phyloP scores from a whole-genome alignment of 2,797 vertebrate genomes.

The Nannoperca australis region DNA sequence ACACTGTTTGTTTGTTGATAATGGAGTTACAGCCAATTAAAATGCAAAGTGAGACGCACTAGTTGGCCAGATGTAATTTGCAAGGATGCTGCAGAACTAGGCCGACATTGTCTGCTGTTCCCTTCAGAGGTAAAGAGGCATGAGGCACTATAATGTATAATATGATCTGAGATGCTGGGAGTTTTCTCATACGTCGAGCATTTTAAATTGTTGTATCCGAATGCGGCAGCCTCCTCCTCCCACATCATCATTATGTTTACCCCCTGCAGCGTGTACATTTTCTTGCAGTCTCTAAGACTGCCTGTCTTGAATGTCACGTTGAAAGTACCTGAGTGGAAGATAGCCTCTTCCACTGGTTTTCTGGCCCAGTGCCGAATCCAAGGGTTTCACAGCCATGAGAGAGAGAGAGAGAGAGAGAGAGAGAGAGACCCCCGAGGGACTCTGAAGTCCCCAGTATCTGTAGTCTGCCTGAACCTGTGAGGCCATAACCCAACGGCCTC shows the following conservation, averaged over 20 bases:
- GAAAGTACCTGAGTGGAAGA: constrained; percentile 40
- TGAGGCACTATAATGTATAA: constrained; percentile 57
- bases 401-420: background rate
- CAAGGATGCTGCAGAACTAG: constrained; percentile 36
- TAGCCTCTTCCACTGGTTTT: constrained; percentile 11
- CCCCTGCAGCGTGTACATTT: constrained; percentile 32
- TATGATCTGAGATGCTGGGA: constrained; percentile 58
- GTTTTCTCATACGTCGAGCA: constrained; percentile 31
- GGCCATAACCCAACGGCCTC: constrained; percentile 57
- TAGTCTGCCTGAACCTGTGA: constrained; percentile 37
- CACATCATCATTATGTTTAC: constrained; percentile 54
- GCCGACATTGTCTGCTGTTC: constrained; percentile 35
- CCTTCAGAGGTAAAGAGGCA: constrained; percentile 61
- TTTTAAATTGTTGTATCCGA: constrained; percentile 52
- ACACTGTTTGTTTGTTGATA: constrained; percentile 36
- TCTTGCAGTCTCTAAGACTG: constrained; percentile 18
- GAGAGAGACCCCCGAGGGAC: constrained; percentile 18
- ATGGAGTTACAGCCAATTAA: constrained; percentile 59
- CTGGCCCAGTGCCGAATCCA: constrained; percentile 30
- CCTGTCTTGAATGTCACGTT: constrained; percentile 48
- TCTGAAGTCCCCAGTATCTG: constrained; percentile 41
- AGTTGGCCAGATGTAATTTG: constrained; percentile 60
- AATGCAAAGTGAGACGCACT: constrained; percentile 57
- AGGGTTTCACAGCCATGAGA: constrained; percentile 30
- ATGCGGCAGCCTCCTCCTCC: constrained; percentile 39